Evolutionary conservation across 2,797 vertebrate species (phyloP).

Genomic region (Ambastaia sidthimunki): DNA sequence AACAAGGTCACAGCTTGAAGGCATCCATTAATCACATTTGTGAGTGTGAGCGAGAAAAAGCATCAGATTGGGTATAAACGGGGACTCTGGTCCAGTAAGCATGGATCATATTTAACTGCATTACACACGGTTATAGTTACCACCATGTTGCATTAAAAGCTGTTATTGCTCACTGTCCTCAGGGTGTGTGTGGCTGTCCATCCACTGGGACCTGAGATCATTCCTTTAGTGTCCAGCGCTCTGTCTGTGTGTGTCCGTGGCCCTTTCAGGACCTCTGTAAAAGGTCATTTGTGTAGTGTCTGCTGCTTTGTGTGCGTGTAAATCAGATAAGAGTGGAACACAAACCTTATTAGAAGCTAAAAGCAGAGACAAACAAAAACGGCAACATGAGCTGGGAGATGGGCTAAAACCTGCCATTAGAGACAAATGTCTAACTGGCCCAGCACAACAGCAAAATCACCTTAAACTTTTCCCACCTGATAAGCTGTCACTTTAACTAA

Average conservation of each 20-base stretch:
- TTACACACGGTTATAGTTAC: conserved; percentile 55
- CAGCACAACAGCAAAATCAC: not conserved
- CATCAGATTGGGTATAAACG: conserved; percentile 55
- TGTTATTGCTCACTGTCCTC: conserved; percentile 48
- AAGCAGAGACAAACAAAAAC: conserved; percentile 52
- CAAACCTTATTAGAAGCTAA: conserved; percentile 60
- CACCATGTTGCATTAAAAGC: conserved; percentile 49
- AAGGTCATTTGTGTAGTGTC: conserved; percentile 55
- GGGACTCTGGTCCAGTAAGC: conserved; percentile 34
- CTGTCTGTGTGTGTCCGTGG: conserved; percentile 31
- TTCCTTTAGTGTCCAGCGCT: conserved; percentile 48
- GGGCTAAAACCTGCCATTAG: conserved; percentile 50
- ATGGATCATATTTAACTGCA: conserved; percentile 52
- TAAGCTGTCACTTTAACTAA: not conserved
- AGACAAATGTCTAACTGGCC: conserved; percentile 29
- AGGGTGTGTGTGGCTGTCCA: conserved; percentile 28
- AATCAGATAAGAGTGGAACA: conserved; percentile 64
- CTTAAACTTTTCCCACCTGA: not conserved
- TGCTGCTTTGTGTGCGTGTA: conserved; percentile 51
- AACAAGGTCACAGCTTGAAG: not conserved
- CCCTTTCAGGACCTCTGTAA: conserved; percentile 47
- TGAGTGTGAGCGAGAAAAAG: conserved; percentile 5
- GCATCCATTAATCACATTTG: conserved; percentile 19
- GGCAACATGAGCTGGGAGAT: conserved; percentile 51
- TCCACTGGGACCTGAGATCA: conserved; percentile 48